Evolutionary conservation across 2,113 vertebrate species (phyloP).

Genomic region (Pavo muticus): DNA sequence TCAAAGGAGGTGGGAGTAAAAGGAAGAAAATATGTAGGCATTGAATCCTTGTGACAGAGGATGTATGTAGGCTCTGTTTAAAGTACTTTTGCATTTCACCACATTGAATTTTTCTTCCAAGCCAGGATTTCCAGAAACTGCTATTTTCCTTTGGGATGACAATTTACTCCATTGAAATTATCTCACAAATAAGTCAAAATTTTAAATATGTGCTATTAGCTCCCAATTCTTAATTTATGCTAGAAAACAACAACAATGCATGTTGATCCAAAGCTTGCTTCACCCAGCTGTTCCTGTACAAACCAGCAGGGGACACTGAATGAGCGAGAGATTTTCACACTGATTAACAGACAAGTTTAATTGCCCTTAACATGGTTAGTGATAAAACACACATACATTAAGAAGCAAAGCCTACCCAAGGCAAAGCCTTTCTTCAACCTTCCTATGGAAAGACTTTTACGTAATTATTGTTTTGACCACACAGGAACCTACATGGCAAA

Average conservation of each 20-base stretch:
- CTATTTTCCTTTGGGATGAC: neutral
- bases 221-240: neutral
- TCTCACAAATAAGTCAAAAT: neutral
- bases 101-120: neutral
- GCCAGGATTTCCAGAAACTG: neutral
- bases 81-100: neutral
- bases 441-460: neutral
- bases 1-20: neutral
- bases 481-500: neutral
- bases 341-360: neutral
- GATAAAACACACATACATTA: neutral
- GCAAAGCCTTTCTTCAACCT: neutral
- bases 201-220: neutral
- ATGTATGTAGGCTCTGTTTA: neutral
- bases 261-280: neutral
- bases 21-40: neutral
- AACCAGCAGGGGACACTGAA: conserved; percentile 16
- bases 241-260: neutral
- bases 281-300: neutral
- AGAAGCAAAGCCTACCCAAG: neutral
- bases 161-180: neutral
- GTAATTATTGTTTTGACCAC: neutral
- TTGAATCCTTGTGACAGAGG: neutral
- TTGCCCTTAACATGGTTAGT: neutral
- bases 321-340: neutral